phyloP scores from a whole-genome alignment of 2,888 invertebrate species.

The Phasia obesa region DNA sequence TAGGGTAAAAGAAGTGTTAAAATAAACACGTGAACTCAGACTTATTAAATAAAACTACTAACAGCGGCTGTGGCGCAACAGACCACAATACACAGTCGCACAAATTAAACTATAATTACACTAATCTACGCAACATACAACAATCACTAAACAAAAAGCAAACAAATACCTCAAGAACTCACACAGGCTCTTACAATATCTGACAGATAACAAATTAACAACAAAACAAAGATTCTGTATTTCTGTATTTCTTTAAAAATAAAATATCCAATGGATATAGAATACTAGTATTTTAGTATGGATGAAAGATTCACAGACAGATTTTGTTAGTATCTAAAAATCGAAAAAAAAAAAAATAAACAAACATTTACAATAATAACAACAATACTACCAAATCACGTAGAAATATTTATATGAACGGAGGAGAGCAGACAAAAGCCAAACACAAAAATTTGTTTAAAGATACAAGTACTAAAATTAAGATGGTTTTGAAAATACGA shows the following conservation, averaged over 20 bases:
- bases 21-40: too few relatives aligned
- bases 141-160: slow-evolving; percentile 4
- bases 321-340: slow-evolving; percentile 16
- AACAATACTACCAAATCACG: neutral
- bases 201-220: slow-evolving; percentile 62
- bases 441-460: slow-evolving; percentile 33
- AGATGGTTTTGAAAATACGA: slow-evolving; percentile 48
- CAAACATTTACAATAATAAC: slow-evolving; percentile 30
- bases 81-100: slow-evolving; percentile 2
- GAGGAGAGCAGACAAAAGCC: slow-evolving; percentile 8
- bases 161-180: neutral
- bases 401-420: slow-evolving; percentile 8
- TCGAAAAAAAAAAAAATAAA: too few relatives aligned
- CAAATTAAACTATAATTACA: slow-evolving; percentile 28
- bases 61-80: neutral
- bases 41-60: too few relatives aligned
- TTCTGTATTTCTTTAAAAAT: slow-evolving; percentile 1
- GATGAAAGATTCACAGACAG: slow-evolving; percentile 15
- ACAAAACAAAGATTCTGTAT: slow-evolving; percentile 18
- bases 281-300: slow-evolving; percentile 14
- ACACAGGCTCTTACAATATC: slow-evolving; percentile 10
- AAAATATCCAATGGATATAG: slow-evolving; percentile 19
- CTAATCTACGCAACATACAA: slow-evolving; percentile 39
- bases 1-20: too few relatives aligned
- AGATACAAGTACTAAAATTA: slow-evolving; percentile 55